Conservation (phyloP, 2,113 vertebrate genomes). For the Ailurus styani region DNA sequence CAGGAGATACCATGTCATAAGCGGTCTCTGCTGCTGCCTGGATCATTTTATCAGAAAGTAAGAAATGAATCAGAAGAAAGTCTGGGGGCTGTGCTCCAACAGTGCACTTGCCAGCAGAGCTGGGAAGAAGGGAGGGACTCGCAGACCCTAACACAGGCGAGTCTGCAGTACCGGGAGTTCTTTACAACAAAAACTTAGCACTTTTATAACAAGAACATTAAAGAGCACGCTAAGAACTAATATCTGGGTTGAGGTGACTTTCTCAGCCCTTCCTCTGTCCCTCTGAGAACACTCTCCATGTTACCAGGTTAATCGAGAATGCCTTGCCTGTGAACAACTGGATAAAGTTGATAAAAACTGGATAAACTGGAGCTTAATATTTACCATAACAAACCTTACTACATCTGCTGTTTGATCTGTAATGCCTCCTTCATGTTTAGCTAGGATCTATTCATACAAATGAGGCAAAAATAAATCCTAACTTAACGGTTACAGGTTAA, state of each 20-base stretch:
- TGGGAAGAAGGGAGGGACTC: background rate
- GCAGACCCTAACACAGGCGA: rapidly evolving
- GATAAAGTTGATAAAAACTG: too few relatives aligned
- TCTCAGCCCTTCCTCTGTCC: background rate
- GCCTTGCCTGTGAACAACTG: background rate
- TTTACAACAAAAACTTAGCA: background rate
- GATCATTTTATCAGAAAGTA: background rate
- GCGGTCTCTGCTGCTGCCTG: conserved; percentile 97
- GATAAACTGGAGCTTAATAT: background rate
- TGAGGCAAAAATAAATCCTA: background rate
- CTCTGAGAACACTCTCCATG: background rate
- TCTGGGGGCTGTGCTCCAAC: background rate
- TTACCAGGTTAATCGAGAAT: background rate
- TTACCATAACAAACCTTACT: background rate
- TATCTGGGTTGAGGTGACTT: background rate
- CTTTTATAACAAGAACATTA: background rate
- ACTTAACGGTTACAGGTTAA: background rate
- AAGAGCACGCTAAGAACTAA: background rate
- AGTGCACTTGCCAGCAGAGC: background rate
- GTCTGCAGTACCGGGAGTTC: rapidly evolving
- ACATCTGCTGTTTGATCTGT: background rate
- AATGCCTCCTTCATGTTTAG: background rate
- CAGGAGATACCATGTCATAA: conserved; percentile 98
- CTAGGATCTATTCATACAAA: background rate
- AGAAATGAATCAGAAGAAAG: background rate